phyloP scores from a whole-genome alignment of 2,797 vertebrate species.

The Intellagama lesueurii region DNA sequence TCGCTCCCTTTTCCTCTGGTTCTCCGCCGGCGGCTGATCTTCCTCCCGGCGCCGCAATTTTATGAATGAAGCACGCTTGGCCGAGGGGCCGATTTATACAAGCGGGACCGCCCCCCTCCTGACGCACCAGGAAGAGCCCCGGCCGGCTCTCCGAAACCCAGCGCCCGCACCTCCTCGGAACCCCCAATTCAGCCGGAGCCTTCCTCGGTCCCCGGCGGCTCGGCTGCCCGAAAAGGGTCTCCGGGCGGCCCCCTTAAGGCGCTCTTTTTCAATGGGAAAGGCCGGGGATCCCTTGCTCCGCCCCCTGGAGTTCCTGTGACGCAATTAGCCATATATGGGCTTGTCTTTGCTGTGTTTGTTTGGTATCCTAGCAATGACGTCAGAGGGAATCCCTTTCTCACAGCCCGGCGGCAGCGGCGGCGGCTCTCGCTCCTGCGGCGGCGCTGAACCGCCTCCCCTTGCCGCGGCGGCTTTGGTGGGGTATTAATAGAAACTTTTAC shows the following conservation, averaged over 20 bases:
- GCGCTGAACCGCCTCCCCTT: constrained; percentile 20
- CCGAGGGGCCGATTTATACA: constrained; percentile 73
- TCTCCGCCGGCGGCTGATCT: neutral
- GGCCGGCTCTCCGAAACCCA: neutral
- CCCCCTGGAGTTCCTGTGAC: constrained; percentile 95
- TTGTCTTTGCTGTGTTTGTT: constrained; percentile 92
- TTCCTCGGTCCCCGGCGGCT: neutral
- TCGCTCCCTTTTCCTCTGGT: neutral
- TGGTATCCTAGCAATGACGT: constrained; percentile 98
- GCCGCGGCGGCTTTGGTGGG: constrained; percentile 55
- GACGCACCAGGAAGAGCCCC: constrained; percentile 66
- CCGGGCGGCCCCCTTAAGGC: constrained; percentile 45
- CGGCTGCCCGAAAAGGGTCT: neutral
- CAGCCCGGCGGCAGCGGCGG: constrained; percentile 67
- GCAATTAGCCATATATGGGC: constrained; percentile 96
- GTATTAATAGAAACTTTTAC: constrained; percentile 84
- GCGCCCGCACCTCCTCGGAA: neutral
- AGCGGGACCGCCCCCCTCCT: constrained; percentile 52
- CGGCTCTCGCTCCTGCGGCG: constrained; percentile 54
- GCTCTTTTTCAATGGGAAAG: constrained; percentile 53
- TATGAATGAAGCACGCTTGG: constrained; percentile 90
- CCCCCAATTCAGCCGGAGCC: rapidly evolving
- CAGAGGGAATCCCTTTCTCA: constrained; percentile 97
- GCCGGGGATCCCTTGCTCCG: constrained; percentile 77
- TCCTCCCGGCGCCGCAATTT: constrained; percentile 42